Evolutionary conservation across 1,140 invertebrate genomes (phyloP), one percentile per base, ranked within the genome.

Genomic region (Aphis gossypii): DNA sequence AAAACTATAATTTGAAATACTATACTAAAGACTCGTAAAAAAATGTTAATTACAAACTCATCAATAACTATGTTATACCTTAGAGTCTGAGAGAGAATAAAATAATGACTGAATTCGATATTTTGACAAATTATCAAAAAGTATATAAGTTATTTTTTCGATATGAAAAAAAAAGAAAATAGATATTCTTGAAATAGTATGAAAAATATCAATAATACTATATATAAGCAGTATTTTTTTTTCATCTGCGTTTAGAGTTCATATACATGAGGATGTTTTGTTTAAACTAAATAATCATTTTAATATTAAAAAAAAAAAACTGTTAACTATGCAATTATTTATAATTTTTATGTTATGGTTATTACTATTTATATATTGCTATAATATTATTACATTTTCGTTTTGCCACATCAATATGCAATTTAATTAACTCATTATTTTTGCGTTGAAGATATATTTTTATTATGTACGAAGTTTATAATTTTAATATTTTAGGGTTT

Each of bases 391-490:
- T 60, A 2, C 25, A 25, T 30, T n/a, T 68, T 0, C 9, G 51
- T n/a, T 48, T 88, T 88, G 30, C 1, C 44, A 88, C 9, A 38
- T 38, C 23, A 23, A 11, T 35, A 20, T 88, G 8, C 1, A 25
- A 88, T 54, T 38, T 89, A 89, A 89, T 89, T 56, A 54, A 56
- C 48, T 14, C n/a, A 38, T 54, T 21, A 21, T 88, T 88, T 88
- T 35, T 9, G 18, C 0, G n/a, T 88, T 35, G 8, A 35, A 54
- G 9, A 88, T 51, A 23, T 0, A 38, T 54, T 23, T 54, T 51
- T 25, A 88, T 35, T 6, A 44, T 35, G 48, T 11, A 88, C 46
- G 46, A 54, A 88, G 7, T 88, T 35, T 48, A 48, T 88, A 48
- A 88, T 38, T 35, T 88, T 35, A 88, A 48, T 48, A 88, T 48